Evolutionary conservation across 37 sponge, comb jelly and placozoan genomes (phyloP).

Genomic region (Aplysina aerophoba): DNA sequence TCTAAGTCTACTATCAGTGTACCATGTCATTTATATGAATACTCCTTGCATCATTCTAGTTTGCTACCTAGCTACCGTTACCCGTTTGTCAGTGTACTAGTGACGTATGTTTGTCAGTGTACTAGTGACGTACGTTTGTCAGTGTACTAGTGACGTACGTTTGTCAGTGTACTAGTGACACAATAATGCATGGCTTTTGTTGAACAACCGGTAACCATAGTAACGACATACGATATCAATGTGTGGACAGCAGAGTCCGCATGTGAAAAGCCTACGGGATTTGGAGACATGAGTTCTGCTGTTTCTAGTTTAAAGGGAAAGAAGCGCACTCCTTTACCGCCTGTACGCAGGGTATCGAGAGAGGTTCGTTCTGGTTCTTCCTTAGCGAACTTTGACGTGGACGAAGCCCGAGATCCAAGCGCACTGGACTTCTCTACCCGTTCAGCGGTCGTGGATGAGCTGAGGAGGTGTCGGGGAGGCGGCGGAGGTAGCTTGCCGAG

Average conservation of each 20-base stretch:
- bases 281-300: slow-evolving; percentile 69
- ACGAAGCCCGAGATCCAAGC: background rate
- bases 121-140: no score
- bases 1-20: no score
- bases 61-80: no score
- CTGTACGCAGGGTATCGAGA: background rate
- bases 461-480: background rate
- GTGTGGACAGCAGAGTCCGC: background rate
- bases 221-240: no score
- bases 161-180: no score
- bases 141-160: no score
- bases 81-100: no score
- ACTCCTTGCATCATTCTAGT: no score
- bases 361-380: slow-evolving; percentile 4
- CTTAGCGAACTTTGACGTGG: background rate
- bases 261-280: background rate
- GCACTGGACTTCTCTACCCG: background rate
- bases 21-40: no score
- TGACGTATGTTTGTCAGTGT: no score
- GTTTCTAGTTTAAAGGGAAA: slow-evolving; percentile 57
- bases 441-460: background rate
- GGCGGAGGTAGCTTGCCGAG: slow-evolving; percentile 6
- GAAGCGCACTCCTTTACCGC: slow-evolving; percentile 65
- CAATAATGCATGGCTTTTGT: no score
- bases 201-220: no score